Evolutionary conservation across 2,797 vertebrate species (phyloP), one percentile per base, ranked within the genome.

Genomic region (Gorsachius magnificus): DNA sequence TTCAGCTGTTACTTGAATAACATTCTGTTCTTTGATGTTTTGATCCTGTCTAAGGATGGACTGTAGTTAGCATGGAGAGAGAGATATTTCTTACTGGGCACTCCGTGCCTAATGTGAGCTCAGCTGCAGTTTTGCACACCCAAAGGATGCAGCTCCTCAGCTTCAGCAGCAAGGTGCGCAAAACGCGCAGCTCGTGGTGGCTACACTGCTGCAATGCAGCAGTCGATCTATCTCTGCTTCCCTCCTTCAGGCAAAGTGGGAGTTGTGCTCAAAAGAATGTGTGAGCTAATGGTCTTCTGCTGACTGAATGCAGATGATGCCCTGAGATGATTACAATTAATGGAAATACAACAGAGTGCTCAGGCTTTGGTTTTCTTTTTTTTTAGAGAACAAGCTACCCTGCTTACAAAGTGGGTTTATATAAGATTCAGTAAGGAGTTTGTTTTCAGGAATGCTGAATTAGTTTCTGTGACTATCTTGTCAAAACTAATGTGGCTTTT

Each of bases 141-240:
- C 22, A 35, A 46, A 46, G 33, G 63, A 50, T 33, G 41, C 60
- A 81, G 70, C 38, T 48, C 50, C 19, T 36, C 74, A 35, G 43
- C 33, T 84, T 17, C 58, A 53, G 22, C 21, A 14, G 41, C 41
- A 65, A 56, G 36, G 36, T 43, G 21, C 2, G 16, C 51, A 57
- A n/a, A 79, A 31, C 8, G 4, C 57, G 38, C 11, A 36, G 3
- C 45, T 51, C 1, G 0, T 6, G n/a, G 20, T 51, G 57, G 28
- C 72, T 60, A 5, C 0, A 1, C 71, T 89, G 71, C 61, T 28
- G 36, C 61, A 65, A 8, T 63, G 61, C 24, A 31, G 50, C 33
- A 50, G 18, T 51, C 12, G 26, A n/a, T 41, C 4, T 5, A 26
- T 7, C 24, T 72, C 38, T 48, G 29, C 35, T 60, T 91, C 75